phyloP scores from a whole-genome alignment of 1,140 invertebrate species.

The Drosophila saltans region DNA sequence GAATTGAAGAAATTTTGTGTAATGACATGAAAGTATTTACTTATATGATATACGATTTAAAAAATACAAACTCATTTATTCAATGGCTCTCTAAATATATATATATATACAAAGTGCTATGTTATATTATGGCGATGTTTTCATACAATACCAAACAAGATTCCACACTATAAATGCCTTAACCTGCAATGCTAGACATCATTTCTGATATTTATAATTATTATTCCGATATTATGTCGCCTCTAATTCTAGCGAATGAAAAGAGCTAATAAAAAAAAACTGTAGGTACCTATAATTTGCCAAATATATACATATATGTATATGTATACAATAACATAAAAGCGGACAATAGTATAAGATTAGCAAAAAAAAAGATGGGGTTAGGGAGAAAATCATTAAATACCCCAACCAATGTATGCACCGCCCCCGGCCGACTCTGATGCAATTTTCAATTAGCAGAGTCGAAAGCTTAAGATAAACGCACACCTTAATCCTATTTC shows the following conservation, averaged over 20 bases:
- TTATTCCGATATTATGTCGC: background rate
- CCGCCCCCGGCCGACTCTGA: slow-evolving; percentile 20
- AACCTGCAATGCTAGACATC: slow-evolving; percentile 16
- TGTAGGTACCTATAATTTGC: slow-evolving; percentile 43
- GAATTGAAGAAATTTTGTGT: slow-evolving; percentile 30
- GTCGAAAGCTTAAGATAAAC: slow-evolving; percentile 37
- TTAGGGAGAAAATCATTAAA: slow-evolving; percentile 9
- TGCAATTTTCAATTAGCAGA: slow-evolving; percentile 69
- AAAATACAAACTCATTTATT: slow-evolving; percentile 45
- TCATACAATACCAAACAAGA: slow-evolving; percentile 38
- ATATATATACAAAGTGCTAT: slow-evolving; percentile 22
- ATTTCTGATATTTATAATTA: background rate
- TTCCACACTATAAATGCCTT: slow-evolving; percentile 30
- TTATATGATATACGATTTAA: slow-evolving; percentile 32
- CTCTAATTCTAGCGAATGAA: background rate
- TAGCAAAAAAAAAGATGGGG: slow-evolving; percentile 18
- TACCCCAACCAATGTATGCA: background rate
- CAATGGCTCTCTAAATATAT: slow-evolving; percentile 25
- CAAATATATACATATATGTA: slow-evolving; percentile 23
- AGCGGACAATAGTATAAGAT: slow-evolving; percentile 37
- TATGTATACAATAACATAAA: slow-evolving; percentile 8
- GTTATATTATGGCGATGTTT: slow-evolving; percentile 46
- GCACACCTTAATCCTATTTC: slow-evolving; percentile 28
- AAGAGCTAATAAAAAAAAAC: slow-evolving; percentile 25
- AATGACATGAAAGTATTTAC: slow-evolving; percentile 52